A percentile compares a stretch with the other conserved stretches of the same genome.
Conservation (phyloP, 1,140 invertebrate genomes). For the Neoseiulus cucumeris region DNA sequence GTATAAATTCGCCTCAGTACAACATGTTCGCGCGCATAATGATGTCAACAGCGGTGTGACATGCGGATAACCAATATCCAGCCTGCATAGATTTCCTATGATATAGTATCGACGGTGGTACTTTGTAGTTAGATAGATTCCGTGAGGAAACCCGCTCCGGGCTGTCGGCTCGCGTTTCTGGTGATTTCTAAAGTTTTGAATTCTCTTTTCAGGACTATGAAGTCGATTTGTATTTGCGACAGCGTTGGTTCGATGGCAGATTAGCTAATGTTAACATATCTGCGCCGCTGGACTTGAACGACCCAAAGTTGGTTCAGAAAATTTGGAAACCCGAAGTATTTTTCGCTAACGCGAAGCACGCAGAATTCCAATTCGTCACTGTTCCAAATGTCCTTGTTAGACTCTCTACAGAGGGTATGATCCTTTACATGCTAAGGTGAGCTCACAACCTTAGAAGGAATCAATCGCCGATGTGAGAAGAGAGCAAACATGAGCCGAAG, state of each 20-base stretch:
- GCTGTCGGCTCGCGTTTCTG: too few relatives aligned
- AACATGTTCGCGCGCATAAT: too few relatives aligned
- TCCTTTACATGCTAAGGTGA: conserved; percentile 42
- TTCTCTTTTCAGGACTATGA: conserved; percentile 34
- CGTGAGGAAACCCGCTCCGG: too few relatives aligned
- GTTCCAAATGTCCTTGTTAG: conserved; percentile 45
- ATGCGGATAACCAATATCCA: too few relatives aligned
- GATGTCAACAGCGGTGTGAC: too few relatives aligned
- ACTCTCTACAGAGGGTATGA: conserved; percentile 38
- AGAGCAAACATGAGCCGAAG: too few relatives aligned
- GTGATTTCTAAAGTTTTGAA: not conserved
- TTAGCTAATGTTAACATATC: conserved; percentile 32
- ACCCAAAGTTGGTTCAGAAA: conserved; percentile 35
- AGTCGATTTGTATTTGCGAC: conserved; percentile 37
- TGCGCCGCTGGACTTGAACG: conserved; percentile 34
- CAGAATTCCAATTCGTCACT: conserved; percentile 42
- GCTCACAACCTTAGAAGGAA: not conserved
- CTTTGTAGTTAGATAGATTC: too few relatives aligned
- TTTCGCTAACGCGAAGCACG: conserved; percentile 45
- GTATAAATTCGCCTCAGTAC: too few relatives aligned
- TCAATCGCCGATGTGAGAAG: too few relatives aligned
- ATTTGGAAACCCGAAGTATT: conserved; percentile 49
- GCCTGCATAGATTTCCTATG: too few relatives aligned
- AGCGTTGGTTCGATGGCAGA: conserved; percentile 36
- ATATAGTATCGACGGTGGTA: too few relatives aligned